phyloP scores from a whole-genome alignment of 2,888 invertebrate genomes.

The Amblyjoppa proteus region DNA sequence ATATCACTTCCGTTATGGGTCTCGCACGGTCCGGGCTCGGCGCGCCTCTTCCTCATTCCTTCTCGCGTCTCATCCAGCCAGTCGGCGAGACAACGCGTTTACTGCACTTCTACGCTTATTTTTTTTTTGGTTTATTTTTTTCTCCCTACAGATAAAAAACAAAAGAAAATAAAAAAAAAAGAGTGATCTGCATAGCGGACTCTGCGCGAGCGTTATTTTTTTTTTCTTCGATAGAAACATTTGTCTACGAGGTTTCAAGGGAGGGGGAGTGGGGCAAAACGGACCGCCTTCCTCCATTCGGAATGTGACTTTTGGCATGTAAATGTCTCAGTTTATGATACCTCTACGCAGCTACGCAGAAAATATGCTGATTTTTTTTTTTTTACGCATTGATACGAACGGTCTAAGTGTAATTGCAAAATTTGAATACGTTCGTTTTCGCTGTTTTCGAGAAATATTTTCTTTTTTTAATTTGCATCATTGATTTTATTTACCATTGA shows the following conservation, averaged over 20 bases:
- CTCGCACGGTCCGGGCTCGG: neutral
- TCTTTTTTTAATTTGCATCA: no score
- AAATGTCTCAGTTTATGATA: no score
- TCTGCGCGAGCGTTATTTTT: constrained; percentile 31
- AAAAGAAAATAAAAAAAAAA: constrained; percentile 24
- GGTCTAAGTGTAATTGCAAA: no score
- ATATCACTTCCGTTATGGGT: constrained; percentile 56
- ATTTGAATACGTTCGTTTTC: no score
- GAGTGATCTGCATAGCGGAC: neutral
- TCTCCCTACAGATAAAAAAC: constrained; percentile 10
- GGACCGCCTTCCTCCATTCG: no score
- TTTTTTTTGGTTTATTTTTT: neutral
- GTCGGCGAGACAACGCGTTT: constrained; percentile 33
- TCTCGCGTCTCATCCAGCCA: constrained; percentile 12
- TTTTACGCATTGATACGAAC: no score
- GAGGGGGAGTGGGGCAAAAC: constrained; percentile 14
- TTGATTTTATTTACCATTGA: no score
- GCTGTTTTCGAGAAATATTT: no score
- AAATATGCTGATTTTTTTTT: no score
- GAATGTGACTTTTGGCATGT: no score
- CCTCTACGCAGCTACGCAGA: no score
- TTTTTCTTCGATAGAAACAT: neutral
- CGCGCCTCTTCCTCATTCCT: neutral
- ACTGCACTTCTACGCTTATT: constrained; percentile 28
- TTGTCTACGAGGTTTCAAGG: neutral